Evolutionary conservation across 2,888 invertebrate species (phyloP), one percentile per base, ranked within the genome.

Genomic region (Patella pellucida): DNA sequence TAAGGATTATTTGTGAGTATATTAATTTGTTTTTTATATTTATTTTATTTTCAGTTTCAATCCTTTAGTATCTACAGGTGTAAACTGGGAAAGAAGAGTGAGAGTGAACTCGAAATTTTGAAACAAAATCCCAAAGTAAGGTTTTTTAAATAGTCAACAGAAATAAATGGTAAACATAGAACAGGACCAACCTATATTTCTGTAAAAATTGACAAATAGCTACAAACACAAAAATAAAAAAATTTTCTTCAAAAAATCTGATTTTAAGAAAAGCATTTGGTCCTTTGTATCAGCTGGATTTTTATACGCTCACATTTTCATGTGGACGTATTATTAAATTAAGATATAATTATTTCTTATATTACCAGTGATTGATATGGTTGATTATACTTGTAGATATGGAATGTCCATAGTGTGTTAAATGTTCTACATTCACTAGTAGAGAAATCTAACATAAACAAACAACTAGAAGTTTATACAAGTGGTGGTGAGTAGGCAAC

Each of bases 371-470:
- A 56, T 54, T 71, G 9, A 14, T 11, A 5, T 19, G 1, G 7
- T 71, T 50, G 15, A 9, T 62, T 56, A 68, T 51, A 12, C 1
- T 68, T 68, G 27, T 52, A 69, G 91, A 89, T 96, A 9, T 99
- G 99, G 99, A 98, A 98, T 92, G 97, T 99, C 54, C 94, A 99
- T 73, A 97, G 97, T 90, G 97, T 99, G 69, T 93, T 99, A 77
- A 99, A 99, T 92, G 99, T 99, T 52, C 92, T 99, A 71, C 99
- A 99, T 91, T 98, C 98, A 0, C 93, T 99, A 78, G 97, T 99
- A 23, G 98, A 98, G 86, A 99, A 98, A 91, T 98, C 98, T 15
- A 98, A 98, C 91, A 99, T 99, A 87, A 98, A 99, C 91, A 95
- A 96, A 82, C 99, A 99, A 91, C 93, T 99, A 86, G 97, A 97